Base-by-base conservation (phyloP, 2,797 vertebrate species). In the Kryptolebias ocellatus region DNA sequence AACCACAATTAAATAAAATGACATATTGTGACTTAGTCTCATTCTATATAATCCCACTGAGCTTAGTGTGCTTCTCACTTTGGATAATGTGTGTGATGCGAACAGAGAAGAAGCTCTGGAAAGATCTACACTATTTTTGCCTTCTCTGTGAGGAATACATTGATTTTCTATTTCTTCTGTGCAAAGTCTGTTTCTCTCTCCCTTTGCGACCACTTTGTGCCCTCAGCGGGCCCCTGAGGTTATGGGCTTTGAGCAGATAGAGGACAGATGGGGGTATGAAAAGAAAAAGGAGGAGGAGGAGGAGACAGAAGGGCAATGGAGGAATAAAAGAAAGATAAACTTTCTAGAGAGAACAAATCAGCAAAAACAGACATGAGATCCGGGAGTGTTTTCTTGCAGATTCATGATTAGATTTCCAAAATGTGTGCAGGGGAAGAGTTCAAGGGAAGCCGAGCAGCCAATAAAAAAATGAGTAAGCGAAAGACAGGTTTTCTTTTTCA, bases 81-180 rank as follows among this genome's bases (percentile, higher is more conserved):
- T 86, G 59, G 58, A 74, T 89, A 79, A 90, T 87, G 42, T 68
- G 42, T 47, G 67, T 51, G 44, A 74, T 58, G 67, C 47, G 50
- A 34, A 16, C 24, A n/a, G 50, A 70, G 55, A n/a, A 66, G 66
- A 53, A 64, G 34, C 24, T 44, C 66, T 45, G n/a, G 15, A 70
- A 53, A 65, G 49, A 70, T 74, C n/a, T 60, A 47, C 45, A 57
- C 56, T 51, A 55, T 83, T 74, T 74, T 72, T 53, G 69, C 45
- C 51, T 27, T 76, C 63, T 83, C 57, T 72, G 58, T 80, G 58
- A 67, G 68, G 63, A 74, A 78, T 60, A 10, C 39, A 90, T 86
- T 76, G 83, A 91, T 91, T 90, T 79, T 67, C 53, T 64, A 70
- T 66, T 64, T 63, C 11, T 60, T 64, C 58, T 75, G 65, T 64